These are phyloP conservation scores for Cryptosula pallasiana DNA, from an alignment of 2,888 invertebrate genomes.

Conservation along the genomic window DNA sequence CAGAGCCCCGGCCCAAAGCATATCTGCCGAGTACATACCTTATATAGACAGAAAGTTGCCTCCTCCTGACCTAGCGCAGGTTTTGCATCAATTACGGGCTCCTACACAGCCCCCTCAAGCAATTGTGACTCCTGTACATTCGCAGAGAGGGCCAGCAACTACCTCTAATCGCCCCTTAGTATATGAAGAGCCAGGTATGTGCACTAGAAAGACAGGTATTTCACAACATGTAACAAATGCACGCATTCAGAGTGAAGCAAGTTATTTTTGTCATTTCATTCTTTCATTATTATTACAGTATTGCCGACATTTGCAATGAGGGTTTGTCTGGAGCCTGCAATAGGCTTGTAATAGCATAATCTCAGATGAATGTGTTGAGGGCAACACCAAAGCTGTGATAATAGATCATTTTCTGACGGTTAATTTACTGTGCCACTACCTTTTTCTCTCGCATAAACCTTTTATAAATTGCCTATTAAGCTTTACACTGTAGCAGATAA, in stretches of 20 bases:
- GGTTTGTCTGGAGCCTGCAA: not conserved
- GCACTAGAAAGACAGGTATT: too few relatives aligned
- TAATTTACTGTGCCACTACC: not conserved
- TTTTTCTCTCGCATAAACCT: not conserved
- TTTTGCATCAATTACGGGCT: conserved; percentile 10
- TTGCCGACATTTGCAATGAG: not conserved
- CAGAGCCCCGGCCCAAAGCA: not conserved
- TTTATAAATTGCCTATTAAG: conserved; percentile 5
- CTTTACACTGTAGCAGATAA: not conserved
- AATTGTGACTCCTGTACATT: not conserved
- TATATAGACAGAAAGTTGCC: not conserved
- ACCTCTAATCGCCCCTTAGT: not conserved
- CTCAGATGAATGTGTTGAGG: not conserved
- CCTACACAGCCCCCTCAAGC: conserved; percentile 7
- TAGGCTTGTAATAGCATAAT: not conserved
- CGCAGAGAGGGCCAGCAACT: not conserved
- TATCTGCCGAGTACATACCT: not conserved
- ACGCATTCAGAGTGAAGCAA: too few relatives aligned
- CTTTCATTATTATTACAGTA: too few relatives aligned
- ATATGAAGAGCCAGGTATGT: conserved; percentile 23
- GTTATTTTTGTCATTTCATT: too few relatives aligned
- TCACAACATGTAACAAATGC: too few relatives aligned
- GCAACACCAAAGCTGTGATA: not conserved
- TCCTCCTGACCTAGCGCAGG: not conserved
- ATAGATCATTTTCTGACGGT: not conserved